phyloP scores from a whole-genome alignment of 2,797 vertebrate genomes.

The Lepidocolaptes lacrymiger region DNA sequence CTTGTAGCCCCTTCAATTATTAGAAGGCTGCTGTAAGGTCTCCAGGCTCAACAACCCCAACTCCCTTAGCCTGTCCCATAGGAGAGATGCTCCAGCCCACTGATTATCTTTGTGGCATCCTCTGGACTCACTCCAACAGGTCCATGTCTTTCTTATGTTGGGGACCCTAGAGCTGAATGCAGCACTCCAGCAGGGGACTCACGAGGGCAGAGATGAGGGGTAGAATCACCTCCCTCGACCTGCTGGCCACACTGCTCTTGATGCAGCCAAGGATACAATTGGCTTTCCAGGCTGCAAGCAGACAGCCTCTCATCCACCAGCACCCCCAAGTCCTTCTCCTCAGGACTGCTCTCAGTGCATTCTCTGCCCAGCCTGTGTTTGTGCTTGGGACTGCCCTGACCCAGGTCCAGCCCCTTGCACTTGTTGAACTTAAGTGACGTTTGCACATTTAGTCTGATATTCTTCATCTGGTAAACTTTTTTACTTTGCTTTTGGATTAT shows the following conservation, averaged over 20 bases:
- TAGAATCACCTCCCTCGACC: background rate
- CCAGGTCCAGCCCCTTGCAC: background rate
- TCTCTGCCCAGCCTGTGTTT: background rate
- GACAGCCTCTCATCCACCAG: background rate
- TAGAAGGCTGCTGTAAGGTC: background rate
- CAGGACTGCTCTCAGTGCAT: background rate
- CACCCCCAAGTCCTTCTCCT: background rate
- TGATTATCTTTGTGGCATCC: background rate
- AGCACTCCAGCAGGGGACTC: background rate
- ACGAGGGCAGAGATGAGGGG: background rate
- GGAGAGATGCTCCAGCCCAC: background rate
- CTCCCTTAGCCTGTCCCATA: background rate
- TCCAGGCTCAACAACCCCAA: background rate
- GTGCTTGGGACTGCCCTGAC: background rate
- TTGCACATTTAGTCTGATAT: background rate
- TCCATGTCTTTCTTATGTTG: background rate
- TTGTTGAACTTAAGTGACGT: too few relatives aligned
- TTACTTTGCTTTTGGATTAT: background rate
- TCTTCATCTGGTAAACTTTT: background rate
- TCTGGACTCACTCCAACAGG: background rate
- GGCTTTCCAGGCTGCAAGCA: background rate
- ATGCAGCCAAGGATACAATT: background rate
- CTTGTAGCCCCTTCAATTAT: background rate
- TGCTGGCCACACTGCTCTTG: fast-evolving
- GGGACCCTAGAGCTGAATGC: background rate